Evolutionary conservation across 2,888 invertebrate genomes (phyloP), one percentile per base, ranked within the genome.

Genomic region (Aelia acuminata): DNA sequence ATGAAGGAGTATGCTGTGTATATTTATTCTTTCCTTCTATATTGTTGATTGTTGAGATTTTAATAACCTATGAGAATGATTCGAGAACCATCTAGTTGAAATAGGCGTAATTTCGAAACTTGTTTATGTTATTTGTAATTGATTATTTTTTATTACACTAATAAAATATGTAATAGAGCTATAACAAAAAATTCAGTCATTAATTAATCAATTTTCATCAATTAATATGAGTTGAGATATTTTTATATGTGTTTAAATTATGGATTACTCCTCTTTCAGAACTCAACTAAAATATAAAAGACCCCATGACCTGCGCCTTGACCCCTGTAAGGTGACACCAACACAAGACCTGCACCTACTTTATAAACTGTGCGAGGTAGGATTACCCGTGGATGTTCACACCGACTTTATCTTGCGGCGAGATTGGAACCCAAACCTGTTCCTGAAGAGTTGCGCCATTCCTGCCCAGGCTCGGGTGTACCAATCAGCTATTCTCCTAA

Each of bases 401-500:
- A 35, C 31, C 15, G 63, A 13, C n/a, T 57, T 57, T 70, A 70
- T 70, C 63, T 35, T 35, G 63, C 13, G 35, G 63, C 63, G 18
- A 70, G 31, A 70, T 70, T 70, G 35, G 63, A 35, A 70, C 63
- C 63, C 63, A 35, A 70, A 70, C 63, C 63, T 22, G 63, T 70
- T 70, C 18, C 7, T 1, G 4, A 5, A 18, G 63, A 10, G 31
- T 70, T 70, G 63, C 63, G 63, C 63, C 63, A 70, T 35, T 70
- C 63, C 35, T 35, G 35, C 13, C 57, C 8, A 35, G 4, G n/a
- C n/a, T 70, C 35, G 5, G 7, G 63, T 35, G 13, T 70, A 35
- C 63, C 63, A 35, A 70, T 70, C 63, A 20, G 63, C 63, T 20
- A 70, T 70, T 35, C 31, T 5, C 4, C 35, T 20, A 20, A 70